Conservation (phyloP, 1,140 invertebrate species). For the Rhopalosiphum padi region DNA sequence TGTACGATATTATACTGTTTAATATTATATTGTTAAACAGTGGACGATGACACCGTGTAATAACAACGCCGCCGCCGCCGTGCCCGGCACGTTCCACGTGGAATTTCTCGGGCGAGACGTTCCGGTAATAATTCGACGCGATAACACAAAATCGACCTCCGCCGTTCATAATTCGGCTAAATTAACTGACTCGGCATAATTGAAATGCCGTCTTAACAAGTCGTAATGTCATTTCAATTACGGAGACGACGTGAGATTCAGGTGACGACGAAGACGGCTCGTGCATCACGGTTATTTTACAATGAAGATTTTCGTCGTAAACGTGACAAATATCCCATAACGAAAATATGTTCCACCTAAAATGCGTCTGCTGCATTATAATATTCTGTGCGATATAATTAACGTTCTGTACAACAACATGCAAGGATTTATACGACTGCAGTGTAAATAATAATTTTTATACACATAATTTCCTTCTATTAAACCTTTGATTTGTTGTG, state of each 20-base stretch:
- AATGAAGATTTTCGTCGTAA: not conserved
- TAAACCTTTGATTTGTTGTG: not conserved
- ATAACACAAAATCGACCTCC: not conserved
- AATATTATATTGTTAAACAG: not conserved
- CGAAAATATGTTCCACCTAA: not conserved
- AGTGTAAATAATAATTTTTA: not conserved
- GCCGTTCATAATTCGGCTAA: conserved; percentile 11
- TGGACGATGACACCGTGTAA: not conserved
- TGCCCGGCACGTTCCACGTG: not conserved
- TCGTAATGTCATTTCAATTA: conserved; percentile 32
- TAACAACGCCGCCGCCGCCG: not conserved
- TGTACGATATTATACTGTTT: not conserved
- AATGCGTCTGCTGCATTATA: not conserved
- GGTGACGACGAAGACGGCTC: not conserved
- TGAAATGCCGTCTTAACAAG: not conserved
- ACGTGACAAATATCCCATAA: not conserved
- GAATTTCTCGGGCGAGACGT: conserved; percentile 2
- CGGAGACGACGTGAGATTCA: conserved; percentile 10
- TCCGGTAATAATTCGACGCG: not conserved
- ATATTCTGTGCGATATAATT: not conserved
- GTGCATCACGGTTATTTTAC: not conserved
- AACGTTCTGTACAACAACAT: not conserved
- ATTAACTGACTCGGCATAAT: not conserved
- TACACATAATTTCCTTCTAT: not conserved
- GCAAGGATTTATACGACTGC: not conserved